phyloP scores from a whole-genome alignment of 2,797 vertebrate species.

The Hoplostethus atlanticus region DNA sequence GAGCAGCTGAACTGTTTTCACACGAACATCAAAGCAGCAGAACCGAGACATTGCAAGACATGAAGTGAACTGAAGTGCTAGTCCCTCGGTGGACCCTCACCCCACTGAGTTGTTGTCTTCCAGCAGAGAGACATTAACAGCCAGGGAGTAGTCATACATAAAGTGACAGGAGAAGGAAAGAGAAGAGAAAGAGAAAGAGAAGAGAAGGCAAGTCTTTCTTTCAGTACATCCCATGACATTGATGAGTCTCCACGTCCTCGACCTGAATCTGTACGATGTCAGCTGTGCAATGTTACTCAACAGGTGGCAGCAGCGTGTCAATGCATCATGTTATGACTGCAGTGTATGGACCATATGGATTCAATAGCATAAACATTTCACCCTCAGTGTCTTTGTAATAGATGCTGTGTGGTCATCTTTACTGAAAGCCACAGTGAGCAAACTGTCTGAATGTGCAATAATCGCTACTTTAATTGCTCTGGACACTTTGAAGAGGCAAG shows the following conservation, averaged over 20 bases:
- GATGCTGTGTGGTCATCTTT: background rate
- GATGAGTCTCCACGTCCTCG: too few species aligned
- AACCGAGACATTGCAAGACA: background rate
- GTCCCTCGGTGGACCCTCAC: background rate
- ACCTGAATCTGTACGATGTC: too few species aligned
- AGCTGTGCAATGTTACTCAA: too few species aligned
- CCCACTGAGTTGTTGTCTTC: background rate
- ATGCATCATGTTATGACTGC: background rate
- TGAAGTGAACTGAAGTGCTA: conserved; percentile 1
- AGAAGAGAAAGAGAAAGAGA: too few species aligned
- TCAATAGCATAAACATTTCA: background rate
- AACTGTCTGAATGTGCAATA: background rate
- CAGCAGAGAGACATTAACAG: too few species aligned
- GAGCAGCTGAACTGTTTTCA: background rate
- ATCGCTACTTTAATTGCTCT: conserved; percentile 19
- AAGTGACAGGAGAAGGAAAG: background rate
- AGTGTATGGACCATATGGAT: background rate
- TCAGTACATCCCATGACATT: too few species aligned
- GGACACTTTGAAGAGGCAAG: conserved; percentile 1
- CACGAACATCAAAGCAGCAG: too few species aligned
- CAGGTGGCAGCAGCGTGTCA: background rate
- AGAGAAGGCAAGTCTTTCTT: too few species aligned
- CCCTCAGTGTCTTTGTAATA: background rate
- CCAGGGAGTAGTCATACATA: background rate
- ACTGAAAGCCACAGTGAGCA: background rate